phyloP scores from a whole-genome alignment of 2,797 vertebrate genomes.

The Pteropus rufus region DNA sequence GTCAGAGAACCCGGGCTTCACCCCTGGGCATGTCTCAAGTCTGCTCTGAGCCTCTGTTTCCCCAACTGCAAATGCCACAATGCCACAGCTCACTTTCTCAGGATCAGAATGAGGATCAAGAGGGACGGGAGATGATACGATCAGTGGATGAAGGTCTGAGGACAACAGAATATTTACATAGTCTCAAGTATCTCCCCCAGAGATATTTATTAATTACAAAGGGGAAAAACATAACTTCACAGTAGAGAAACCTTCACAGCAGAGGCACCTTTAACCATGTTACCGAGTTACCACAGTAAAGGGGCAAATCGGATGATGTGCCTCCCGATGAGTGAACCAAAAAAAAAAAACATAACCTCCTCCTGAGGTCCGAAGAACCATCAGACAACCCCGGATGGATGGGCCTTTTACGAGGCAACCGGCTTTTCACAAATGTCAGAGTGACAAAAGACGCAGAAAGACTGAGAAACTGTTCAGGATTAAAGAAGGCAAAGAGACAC shows the following conservation, averaged over 20 bases:
- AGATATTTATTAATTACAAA: not conserved
- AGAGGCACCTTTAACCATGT: not conserved
- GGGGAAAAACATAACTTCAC: not conserved
- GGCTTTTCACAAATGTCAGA: not conserved
- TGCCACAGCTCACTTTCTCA: not conserved
- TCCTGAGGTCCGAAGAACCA: not conserved
- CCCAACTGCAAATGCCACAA: not conserved
- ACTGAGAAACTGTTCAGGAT: not conserved
- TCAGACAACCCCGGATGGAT: not conserved
- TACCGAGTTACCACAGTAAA: not conserved
- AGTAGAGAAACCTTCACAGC: not conserved
- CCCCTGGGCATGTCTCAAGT: not conserved
- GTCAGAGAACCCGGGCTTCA: not conserved
- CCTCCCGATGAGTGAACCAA: not conserved
- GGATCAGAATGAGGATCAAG: not conserved
- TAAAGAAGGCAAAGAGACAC: not conserved
- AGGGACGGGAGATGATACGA: not conserved
- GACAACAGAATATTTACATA: not conserved
- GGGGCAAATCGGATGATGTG: not conserved
- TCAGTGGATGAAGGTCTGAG: not conserved
- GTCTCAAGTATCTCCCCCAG: not conserved
- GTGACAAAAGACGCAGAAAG: not conserved
- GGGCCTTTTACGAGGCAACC: not conserved
- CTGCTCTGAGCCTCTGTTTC: not conserved
- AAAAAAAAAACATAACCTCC: not conserved